phyloP scores from a whole-genome alignment of 1,140 invertebrate genomes.

The Lasioglossum baleicum region DNA sequence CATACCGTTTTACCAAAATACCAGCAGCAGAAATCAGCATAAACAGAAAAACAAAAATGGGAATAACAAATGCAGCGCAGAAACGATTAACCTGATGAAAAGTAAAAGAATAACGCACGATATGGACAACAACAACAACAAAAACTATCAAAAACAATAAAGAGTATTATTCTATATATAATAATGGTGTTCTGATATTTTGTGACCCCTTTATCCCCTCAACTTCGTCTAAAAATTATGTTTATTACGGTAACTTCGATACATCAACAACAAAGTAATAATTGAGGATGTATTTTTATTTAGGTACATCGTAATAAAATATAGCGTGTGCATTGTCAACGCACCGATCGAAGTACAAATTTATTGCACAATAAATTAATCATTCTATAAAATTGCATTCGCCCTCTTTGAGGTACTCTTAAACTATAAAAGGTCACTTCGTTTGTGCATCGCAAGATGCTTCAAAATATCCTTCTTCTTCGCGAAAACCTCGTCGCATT shows the following conservation, averaged over 20 bases:
- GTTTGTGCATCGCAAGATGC: conserved; percentile 34
- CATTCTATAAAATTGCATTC: not conserved
- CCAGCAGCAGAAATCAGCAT: conserved; percentile 47
- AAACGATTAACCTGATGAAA: conserved; percentile 59
- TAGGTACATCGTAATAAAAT: not conserved
- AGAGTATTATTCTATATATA: conserved; percentile 81
- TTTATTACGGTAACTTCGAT: not conserved
- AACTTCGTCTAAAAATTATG: not conserved
- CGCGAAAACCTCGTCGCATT: conserved; percentile 51
- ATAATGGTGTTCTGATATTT: conserved; percentile 62
- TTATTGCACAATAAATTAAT: conserved; percentile 18
- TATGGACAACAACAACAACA: conserved; percentile 73
- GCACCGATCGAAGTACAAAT: not conserved
- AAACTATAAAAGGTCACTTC: conserved; percentile 39
- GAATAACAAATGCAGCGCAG: conserved; percentile 39
- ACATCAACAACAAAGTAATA: not conserved
- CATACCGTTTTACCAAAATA: conserved; percentile 60
- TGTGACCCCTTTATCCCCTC: not conserved
- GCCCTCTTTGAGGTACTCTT: conserved; percentile 36
- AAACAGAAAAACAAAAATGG: conserved; percentile 35
- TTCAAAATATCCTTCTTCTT: conserved; percentile 57
- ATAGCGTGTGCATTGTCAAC: not conserved
- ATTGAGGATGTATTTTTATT: not conserved
- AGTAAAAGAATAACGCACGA: conserved; percentile 71
- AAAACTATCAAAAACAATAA: conserved; percentile 79